Percentiles rank a stretch among this genome's conserved stretches.
phyloP scores from a whole-genome alignment of 1,140 invertebrate species.

The Asobara japonica region DNA sequence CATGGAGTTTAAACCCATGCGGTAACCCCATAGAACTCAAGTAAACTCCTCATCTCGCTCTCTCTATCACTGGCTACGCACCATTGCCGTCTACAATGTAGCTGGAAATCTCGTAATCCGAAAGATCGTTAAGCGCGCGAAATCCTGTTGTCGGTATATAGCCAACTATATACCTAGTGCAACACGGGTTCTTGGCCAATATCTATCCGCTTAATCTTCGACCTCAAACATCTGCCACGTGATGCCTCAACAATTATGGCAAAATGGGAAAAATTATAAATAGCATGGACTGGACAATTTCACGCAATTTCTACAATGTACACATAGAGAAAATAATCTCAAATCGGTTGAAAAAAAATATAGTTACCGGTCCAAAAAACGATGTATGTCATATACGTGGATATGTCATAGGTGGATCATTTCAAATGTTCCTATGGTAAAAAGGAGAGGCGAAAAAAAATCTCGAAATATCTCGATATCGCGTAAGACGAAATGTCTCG shows the following conservation, averaged over 20 bases:
- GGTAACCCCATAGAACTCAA: constrained; percentile 5
- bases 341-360: too few relatives aligned
- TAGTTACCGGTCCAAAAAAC: too few relatives aligned
- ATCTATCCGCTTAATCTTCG: constrained; percentile 5
- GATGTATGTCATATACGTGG: too few relatives aligned
- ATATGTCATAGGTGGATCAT: too few relatives aligned
- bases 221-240: constrained; percentile 12
- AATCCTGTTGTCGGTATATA: not conserved
- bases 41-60: not conserved
- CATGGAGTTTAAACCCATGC: not conserved
- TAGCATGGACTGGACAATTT: not conserved
- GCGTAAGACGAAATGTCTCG: too few relatives aligned
- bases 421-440: too few relatives aligned
- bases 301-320: not conserved
- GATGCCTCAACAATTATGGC: not conserved
- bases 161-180: not conserved
- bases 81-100: constrained; percentile 4
- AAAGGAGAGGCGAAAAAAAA: too few relatives aligned
- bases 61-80: not conserved
- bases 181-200: not conserved
- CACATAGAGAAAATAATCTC: too few relatives aligned
- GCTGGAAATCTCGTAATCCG: constrained; percentile 11
- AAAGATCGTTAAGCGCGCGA: constrained; percentile 16
- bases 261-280: not conserved
- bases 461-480: too few relatives aligned